These are phyloP conservation scores for Himantopus leucocephalus DNA, from an alignment of 2,113 vertebrate genomes.

Conservation along the genomic window DNA sequence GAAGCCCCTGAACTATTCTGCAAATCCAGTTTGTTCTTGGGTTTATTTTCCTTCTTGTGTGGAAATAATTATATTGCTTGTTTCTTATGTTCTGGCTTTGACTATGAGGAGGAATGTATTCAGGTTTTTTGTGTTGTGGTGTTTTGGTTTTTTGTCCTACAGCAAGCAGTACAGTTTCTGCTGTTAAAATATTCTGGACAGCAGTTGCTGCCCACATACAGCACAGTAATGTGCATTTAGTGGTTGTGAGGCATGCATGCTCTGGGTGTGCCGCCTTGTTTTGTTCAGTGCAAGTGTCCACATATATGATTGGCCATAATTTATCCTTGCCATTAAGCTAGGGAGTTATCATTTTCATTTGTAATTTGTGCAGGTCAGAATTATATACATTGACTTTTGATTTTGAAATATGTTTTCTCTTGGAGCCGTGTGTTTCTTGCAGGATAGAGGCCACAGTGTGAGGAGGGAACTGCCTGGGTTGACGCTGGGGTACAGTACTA, in stretches of 20 bases:
- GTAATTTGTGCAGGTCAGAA: neutral
- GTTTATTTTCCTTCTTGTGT: constrained; percentile 7
- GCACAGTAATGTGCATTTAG: constrained; percentile 24
- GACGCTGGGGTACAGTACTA: neutral
- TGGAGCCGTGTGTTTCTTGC: neutral
- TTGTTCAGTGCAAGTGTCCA: neutral
- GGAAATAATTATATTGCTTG: constrained; percentile 12
- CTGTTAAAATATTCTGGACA: neutral
- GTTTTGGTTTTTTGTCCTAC: fast-evolving
- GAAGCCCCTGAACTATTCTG: neutral
- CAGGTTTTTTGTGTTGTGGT: neutral
- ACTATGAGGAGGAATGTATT: neutral
- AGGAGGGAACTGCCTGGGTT: neutral
- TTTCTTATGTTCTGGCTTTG: neutral
- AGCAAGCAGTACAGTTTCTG: neutral
- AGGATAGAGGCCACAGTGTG: neutral
- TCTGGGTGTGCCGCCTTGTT: neutral
- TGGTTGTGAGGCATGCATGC: neutral
- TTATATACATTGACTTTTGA: neutral
- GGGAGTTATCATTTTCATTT: neutral
- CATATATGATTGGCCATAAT: neutral
- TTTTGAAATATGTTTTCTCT: neutral
- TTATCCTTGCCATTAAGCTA: neutral
- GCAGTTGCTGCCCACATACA: constrained; percentile 20
- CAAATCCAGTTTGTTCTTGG: neutral